phyloP scores from a whole-genome alignment of 1,140 invertebrate species.

The Hydropsyche tenuis region DNA sequence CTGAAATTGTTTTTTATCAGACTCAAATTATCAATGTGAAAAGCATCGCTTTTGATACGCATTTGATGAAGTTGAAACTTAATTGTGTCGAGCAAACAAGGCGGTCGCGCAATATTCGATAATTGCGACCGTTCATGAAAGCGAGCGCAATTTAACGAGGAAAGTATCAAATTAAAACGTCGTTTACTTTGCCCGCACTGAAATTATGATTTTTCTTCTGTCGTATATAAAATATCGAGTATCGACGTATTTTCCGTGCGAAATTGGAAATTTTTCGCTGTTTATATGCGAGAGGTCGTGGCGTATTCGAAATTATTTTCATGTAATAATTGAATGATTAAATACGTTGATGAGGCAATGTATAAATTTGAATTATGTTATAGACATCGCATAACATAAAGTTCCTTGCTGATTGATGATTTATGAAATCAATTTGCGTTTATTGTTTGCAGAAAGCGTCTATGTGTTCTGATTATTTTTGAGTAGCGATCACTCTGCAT shows the following conservation, averaged over 20 bases:
- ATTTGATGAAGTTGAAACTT: conserved; percentile 28
- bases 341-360: no score
- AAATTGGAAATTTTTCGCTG: no score
- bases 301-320: no score
- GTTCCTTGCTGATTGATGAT: not conserved
- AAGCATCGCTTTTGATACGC: conserved; percentile 26
- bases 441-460: conserved; percentile 3
- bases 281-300: no score
- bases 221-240: no score
- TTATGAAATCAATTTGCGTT: conserved; percentile 1
- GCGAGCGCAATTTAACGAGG: conserved; percentile 29
- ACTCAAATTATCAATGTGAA: not conserved
- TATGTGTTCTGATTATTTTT: conserved; percentile 23
- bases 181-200: conserved; percentile 18
- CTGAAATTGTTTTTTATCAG: no score
- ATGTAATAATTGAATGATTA: no score
- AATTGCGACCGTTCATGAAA: conserved; percentile 11
- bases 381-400: no score
- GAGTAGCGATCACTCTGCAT: not conserved
- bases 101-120: conserved; percentile 21
- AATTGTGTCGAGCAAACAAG: conserved; percentile 34
- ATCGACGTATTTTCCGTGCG: no score
- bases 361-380: no score
- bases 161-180: conserved; percentile 27
- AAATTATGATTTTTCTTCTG: no score